Conservation (phyloP, 2,113 vertebrate species). For the Myrmecobius fasciatus region DNA sequence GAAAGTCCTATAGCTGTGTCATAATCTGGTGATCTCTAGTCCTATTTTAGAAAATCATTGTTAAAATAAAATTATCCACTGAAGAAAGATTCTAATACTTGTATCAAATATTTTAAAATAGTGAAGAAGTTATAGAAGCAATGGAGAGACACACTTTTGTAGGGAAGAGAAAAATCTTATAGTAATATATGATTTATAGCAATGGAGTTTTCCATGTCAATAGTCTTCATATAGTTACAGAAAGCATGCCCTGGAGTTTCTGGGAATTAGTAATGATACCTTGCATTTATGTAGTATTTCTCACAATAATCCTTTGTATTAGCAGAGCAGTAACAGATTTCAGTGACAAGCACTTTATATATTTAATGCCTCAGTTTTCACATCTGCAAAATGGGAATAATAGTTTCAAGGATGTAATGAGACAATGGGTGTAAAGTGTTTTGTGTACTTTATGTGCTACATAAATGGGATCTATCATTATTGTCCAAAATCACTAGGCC, state of each 20-base stretch:
- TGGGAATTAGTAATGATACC: not conserved
- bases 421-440: not conserved
- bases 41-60: slow-evolving; percentile 24
- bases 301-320: not conserved
- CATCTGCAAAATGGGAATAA: not conserved
- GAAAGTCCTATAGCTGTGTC: slow-evolving; percentile 11
- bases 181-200: not conserved
- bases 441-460: not conserved
- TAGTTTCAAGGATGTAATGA: not conserved
- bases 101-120: slow-evolving; percentile 39
- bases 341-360: not conserved
- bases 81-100: slow-evolving; percentile 55
- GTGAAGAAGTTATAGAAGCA: not conserved
- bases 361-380: not conserved
- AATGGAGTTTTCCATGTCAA: not conserved
- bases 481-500: not conserved
- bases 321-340: not conserved
- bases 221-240: not conserved
- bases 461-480: not conserved
- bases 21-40: not conserved
- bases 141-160: not conserved
- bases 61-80: slow-evolving; percentile 27
- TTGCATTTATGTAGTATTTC: not conserved
- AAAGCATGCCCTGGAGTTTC: not conserved
- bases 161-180: not conserved